Evolutionary conservation across 1,140 invertebrate genomes (phyloP).

Genomic region (Pantala flavescens): DNA sequence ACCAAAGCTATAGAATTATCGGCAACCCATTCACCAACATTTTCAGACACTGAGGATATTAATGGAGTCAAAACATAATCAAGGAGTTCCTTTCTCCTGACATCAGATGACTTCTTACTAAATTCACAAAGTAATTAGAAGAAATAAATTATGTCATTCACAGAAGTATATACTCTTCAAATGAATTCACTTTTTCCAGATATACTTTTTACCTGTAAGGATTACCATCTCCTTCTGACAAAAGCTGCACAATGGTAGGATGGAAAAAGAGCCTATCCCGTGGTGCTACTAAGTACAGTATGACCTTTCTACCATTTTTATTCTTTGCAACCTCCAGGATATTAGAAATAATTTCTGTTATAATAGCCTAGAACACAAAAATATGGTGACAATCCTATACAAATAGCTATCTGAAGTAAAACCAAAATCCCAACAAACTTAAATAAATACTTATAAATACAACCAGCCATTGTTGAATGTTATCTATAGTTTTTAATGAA

Average conservation of each 20-base stretch:
- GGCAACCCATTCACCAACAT: constrained; percentile 55
- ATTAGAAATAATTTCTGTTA: constrained; percentile 61
- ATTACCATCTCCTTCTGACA: constrained; percentile 58
- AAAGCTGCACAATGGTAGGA: constrained; percentile 53
- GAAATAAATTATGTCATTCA: not conserved
- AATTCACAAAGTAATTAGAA: constrained; percentile 10
- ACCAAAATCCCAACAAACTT: too few relatives aligned
- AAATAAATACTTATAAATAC: too few relatives aligned
- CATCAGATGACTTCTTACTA: constrained; percentile 67
- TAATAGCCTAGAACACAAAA: constrained; percentile 32
- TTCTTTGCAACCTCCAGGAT: constrained; percentile 57
- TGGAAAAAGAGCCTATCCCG: constrained; percentile 64
- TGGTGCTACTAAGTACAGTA: constrained; percentile 75
- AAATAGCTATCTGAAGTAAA: too few relatives aligned
- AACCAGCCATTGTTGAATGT: too few relatives aligned
- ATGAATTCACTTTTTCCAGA: constrained; percentile 32
- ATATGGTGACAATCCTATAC: too few relatives aligned
- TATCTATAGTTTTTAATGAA: too few relatives aligned
- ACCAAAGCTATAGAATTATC: constrained; percentile 57
- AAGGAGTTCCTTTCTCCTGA: constrained; percentile 62
- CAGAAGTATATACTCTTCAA: too few relatives aligned
- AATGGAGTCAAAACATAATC: constrained; percentile 51
- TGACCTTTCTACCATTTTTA: constrained; percentile 57
- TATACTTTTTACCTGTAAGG: not conserved
- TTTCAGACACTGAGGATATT: constrained; percentile 46